Conservation (phyloP, 2,113 vertebrate species). For the Oryzias celebensis region DNA sequence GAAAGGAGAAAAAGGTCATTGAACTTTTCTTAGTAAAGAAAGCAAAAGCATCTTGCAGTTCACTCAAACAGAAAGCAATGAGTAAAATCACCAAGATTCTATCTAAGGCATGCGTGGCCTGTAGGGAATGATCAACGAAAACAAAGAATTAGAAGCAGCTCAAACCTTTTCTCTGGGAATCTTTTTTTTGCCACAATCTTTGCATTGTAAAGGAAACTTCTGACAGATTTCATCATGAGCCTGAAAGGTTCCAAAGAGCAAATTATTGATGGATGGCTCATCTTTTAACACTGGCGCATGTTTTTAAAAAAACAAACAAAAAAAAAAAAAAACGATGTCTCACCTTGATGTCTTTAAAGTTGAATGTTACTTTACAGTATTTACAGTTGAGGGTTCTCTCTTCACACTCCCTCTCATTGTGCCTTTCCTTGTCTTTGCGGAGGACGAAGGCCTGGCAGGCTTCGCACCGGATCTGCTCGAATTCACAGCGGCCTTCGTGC, state of each 20-base stretch:
- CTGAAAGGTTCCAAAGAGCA: constrained; percentile 59
- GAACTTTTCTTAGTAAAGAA: background rate
- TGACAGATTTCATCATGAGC: constrained; percentile 86
- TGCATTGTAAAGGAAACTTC: constrained; percentile 86
- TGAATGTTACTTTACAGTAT: constrained; percentile 77
- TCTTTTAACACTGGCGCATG: background rate
- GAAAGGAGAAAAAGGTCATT: background rate
- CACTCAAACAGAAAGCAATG: constrained; percentile 20
- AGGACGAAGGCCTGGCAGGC: constrained; percentile 71
- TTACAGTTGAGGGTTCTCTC: constrained; percentile 79
- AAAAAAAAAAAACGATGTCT: background rate
- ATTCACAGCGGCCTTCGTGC: constrained; percentile 77
- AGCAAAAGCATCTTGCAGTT: constrained; percentile 11
- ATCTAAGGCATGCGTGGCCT: background rate
- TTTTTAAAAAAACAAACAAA: background rate
- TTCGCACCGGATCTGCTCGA: constrained; percentile 67
- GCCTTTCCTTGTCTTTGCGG: constrained; percentile 71
- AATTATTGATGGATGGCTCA: background rate
- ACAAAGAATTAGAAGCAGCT: background rate
- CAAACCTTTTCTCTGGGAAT: constrained; percentile 87
- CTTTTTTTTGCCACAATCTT: constrained; percentile 88
- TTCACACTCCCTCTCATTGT: constrained; percentile 77
- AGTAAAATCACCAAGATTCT: background rate
- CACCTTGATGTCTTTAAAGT: constrained; percentile 75
- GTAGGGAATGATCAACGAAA: background rate